Base-by-base conservation (phyloP, 2,888 invertebrate species). In the Eristalis arbustorum region DNA sequence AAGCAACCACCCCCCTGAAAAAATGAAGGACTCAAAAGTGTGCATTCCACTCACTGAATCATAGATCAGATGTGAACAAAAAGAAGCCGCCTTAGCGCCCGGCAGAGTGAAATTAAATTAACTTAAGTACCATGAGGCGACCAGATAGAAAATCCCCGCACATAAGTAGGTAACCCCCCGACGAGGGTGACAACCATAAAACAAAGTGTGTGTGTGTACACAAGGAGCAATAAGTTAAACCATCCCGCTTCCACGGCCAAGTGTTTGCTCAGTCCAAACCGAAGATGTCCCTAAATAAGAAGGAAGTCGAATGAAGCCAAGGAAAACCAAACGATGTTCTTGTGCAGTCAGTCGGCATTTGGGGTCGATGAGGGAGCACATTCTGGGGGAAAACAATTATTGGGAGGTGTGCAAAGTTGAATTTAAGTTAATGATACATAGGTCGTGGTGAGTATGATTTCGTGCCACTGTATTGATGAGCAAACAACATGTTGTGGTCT, bases 121-220 rank as follows among this genome's bases (percentile, higher is more conserved):
- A 72, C 71, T 59, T 81, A 76, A 80, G 80, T 80, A 84, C 71
- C 40, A 59, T 56, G 49, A 76, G 72, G 76, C 80, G 61, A 72
- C 72, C 67, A 76, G 81, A 76, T 31, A 81, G 72, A 84, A 81
- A 75, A 72, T 64, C 63, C 67, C n/a, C 67, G 5, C 72, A 62
- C 56, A 76, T 69, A 67, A 72, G 72, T 80, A 76, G 67, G 63
- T 80, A 76, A 69, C 49, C 34, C 62, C 23, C 49, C 59, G 62
- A 84, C 75, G 76, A 81, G 84, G 84, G 81, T 84, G 84, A 80
- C 76, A 84, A 73, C 76, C 71, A 63, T 42, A 84, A 81, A 72
- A 40, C 80, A 76, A 76, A 76, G 34, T 56, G 28, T 68, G 49
- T 49, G 18, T 49, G 49, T 49, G n/a, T 49, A n/a, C 49, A 56